Conservation (phyloP, 2,797 vertebrate genomes). For the Enteromius viviparus region DNA sequence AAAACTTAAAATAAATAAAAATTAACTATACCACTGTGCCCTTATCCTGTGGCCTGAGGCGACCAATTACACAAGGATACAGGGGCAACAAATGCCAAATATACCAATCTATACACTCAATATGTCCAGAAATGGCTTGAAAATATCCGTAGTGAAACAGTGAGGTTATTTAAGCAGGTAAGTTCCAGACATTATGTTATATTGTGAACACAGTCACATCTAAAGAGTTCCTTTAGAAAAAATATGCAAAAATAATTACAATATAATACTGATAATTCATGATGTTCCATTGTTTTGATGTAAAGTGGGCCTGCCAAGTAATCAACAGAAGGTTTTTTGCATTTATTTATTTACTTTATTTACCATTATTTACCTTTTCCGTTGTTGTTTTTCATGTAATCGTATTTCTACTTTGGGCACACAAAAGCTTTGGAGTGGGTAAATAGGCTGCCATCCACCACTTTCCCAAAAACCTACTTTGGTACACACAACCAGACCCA, state of each 20-base stretch:
- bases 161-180: not conserved
- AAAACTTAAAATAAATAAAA: not conserved
- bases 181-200: not conserved
- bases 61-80: no score
- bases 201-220: not conserved
- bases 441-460: slow-evolving; percentile 1
- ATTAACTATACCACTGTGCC: not conserved
- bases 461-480: not conserved
- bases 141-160: not conserved
- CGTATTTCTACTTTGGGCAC: not conserved
- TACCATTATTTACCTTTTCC: not conserved
- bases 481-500: not conserved
- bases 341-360: not conserved
- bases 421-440: slow-evolving; percentile 1
- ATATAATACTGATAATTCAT: not conserved
- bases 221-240: not conserved
- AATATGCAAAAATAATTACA: not conserved
- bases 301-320: not conserved
- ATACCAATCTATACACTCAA: not conserved
- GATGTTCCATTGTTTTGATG: not conserved
- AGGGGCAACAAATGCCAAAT: not conserved
- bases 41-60: no score
- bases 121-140: not conserved
- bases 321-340: slow-evolving; percentile 1
- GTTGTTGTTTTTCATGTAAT: not conserved